phyloP scores from a whole-genome alignment of 1,140 invertebrate genomes.

The Drosophila pruinosa region DNA sequence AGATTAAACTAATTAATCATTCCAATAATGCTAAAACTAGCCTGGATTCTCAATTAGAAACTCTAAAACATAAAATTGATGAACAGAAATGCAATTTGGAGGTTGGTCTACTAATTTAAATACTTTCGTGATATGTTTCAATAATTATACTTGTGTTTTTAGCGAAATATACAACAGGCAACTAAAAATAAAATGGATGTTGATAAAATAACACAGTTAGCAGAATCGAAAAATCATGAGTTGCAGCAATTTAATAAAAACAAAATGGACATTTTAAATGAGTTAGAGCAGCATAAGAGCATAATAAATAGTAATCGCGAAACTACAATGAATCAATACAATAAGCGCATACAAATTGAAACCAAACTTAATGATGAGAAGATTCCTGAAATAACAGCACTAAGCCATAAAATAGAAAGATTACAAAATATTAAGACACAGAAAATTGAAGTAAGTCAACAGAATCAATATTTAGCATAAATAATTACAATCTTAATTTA shows the following conservation, averaged over 20 bases:
- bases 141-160: not conserved
- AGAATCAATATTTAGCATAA: no score
- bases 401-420: conserved; percentile 59
- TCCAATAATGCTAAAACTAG: conserved; percentile 9
- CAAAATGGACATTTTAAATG: conserved; percentile 26
- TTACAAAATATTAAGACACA: conserved; percentile 81
- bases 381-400: conserved; percentile 53
- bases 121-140: not conserved
- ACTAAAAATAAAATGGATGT: conserved; percentile 25
- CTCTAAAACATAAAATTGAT: conserved; percentile 44
- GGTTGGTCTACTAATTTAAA: conserved; percentile 16
- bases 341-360: conserved; percentile 51
- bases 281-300: conserved; percentile 38
- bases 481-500: no score
- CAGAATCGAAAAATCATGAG: conserved; percentile 45
- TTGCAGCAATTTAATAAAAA: conserved; percentile 29
- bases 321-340: conserved; percentile 42
- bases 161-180: conserved; percentile 50
- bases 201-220: conserved; percentile 28
- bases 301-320: not conserved
- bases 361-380: conserved; percentile 62
- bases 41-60: conserved; percentile 39
- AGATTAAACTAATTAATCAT: conserved; percentile 30
- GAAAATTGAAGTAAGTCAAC: conserved; percentile 50
- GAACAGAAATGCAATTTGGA: conserved; percentile 43